Evolutionary conservation across 2,113 vertebrate species (phyloP), one percentile per base, ranked within the genome.

Genomic region (Hiodon alosoides): DNA sequence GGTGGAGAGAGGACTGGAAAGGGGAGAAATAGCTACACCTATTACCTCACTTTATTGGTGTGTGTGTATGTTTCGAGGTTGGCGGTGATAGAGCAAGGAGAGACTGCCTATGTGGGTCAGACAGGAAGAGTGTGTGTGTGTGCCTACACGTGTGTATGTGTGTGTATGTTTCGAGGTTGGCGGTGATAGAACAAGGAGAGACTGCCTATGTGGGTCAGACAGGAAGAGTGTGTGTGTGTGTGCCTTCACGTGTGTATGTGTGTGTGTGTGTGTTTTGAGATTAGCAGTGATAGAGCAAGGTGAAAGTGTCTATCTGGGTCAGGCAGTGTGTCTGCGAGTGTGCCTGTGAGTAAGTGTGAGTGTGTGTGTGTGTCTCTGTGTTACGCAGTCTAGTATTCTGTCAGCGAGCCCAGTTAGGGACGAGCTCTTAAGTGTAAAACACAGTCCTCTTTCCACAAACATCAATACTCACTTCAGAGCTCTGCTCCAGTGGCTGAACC

Each of bases 1-100:
- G 75, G 76, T 72, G 67, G 72, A 73, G 57, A 62, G 62, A 66
- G 7, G 47, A 11, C 64, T 62, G 52, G 55, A 31, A 8, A 51
- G 58, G 61, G 52, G 66, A 60, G 57, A 75, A 4, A 60, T 69
- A 50, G 9, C 69, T 48, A 65, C 69, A 71, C 4, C 47, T 73
- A 73, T 50, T 7, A 69, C 48, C 51, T 68, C 71, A 57, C 31
- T 2, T 17, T 66, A 51, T 11, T 69, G 16, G 62, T 64, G 55
- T 73, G 55, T 73, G 7, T 67, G 62, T 46, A 17, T 59, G 60
- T 69, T 65, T 31, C 73, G 54, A 67, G 70, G 64, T 48, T 76
- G 74, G 69, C 53, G 2, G 66, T 53, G 1, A 57, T 5, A 57
- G 1, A 57, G 31, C 31, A 31, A 31, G 31, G 31, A 31, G 31